A percentile compares a stretch with the other conserved stretches of the same genome.
Conservation (phyloP, 1,140 invertebrate genomes). For the Drosophila kurseongensis region DNA sequence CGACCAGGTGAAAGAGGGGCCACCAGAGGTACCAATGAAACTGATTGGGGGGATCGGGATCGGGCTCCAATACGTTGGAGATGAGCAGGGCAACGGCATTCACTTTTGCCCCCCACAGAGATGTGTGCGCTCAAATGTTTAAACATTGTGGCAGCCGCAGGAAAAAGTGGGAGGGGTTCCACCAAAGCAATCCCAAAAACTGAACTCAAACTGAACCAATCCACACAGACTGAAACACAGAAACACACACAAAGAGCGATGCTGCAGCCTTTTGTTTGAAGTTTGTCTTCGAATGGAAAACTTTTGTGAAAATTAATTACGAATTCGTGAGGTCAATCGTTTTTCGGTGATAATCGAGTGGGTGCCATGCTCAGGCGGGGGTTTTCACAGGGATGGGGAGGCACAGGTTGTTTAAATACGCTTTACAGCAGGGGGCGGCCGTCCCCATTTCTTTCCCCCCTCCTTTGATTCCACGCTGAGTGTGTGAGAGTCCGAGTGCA, state of each 20-base stretch:
- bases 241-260: constrained; percentile 2
- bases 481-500: constrained; percentile 42
- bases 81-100: constrained; percentile 47
- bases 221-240: constrained; percentile 26
- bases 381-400: constrained; percentile 1
- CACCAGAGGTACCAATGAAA: constrained; percentile 8
- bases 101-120: constrained; percentile 68
- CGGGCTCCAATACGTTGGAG: constrained; percentile 18
- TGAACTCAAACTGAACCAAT: constrained; percentile 50
- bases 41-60: constrained; percentile 27
- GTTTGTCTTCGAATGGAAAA: constrained; percentile 83
- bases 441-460: neutral
- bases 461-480: constrained; percentile 52
- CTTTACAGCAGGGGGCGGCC: constrained; percentile 40
- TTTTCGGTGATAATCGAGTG: constrained; percentile 82
- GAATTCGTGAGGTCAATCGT: constrained; percentile 83
- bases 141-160: constrained; percentile 68
- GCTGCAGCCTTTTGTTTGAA: constrained; percentile 73
- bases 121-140: constrained; percentile 70
- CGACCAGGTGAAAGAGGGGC: constrained; percentile 36
- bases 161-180: constrained; percentile 27
- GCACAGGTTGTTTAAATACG: constrained; percentile 66
- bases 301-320: constrained; percentile 84
- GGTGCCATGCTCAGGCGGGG: constrained; percentile 59
- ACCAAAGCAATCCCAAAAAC: constrained; percentile 64